A percentile compares a stretch with the other conserved stretches of the same genome.
Evolutionary conservation across 2,113 vertebrate species (phyloP).

Genomic region (Propithecus coquereli): DNA sequence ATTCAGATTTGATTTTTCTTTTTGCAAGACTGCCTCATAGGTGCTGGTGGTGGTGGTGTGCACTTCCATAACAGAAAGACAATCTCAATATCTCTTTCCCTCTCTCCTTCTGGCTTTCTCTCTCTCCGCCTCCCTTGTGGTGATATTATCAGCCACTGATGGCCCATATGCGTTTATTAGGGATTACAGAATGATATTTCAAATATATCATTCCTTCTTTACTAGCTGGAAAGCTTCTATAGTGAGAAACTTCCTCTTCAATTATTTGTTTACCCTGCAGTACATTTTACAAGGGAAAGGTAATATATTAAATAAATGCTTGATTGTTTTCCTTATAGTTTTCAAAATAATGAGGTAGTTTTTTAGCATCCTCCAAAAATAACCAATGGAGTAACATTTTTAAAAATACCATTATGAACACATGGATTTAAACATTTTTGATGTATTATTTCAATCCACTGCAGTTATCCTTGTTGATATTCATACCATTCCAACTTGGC

Average conservation of each 20-base stretch:
- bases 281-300: not conserved
- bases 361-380: not conserved
- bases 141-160: not conserved
- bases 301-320: not conserved
- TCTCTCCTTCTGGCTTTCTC: not conserved
- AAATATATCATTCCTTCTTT: not conserved
- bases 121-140: not conserved
- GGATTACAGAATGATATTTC: not conserved
- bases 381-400: not conserved
- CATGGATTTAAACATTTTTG: not conserved
- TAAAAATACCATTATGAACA: not conserved
- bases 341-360: not conserved
- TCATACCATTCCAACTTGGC: not conserved
- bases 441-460: not conserved
- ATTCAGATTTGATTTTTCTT: not conserved
- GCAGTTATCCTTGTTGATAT: not conserved
- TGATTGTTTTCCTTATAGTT: not conserved
- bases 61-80: not conserved
- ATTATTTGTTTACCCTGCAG: not conserved
- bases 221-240: not conserved
- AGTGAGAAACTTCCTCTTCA: not conserved
- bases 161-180: not conserved
- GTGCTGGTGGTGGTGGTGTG: not conserved
- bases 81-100: not conserved
- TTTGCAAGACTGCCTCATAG: not conserved